Conservation (phyloP, 35 echinoderm and acorn worm species). For the Eucidaris tribuloides region DNA sequence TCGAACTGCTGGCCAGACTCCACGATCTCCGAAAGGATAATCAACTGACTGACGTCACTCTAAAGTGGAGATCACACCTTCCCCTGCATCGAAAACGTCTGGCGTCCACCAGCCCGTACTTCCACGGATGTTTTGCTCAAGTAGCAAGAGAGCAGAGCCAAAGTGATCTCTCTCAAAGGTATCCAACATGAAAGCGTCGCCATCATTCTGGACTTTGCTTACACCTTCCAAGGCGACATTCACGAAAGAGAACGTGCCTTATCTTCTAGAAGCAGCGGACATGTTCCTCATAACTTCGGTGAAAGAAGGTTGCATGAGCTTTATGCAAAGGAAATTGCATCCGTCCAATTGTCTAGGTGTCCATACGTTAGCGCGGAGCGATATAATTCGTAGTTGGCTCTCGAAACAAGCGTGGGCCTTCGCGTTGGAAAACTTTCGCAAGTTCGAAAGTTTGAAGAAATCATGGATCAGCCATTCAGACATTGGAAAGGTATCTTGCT, state of each 20-base stretch:
- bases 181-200: slow-evolving; percentile 40
- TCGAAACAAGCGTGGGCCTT: slow-evolving; percentile 42
- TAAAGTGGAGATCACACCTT: slow-evolving; percentile 22
- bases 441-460: slow-evolving; percentile 51
- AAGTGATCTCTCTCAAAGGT: slow-evolving; percentile 37
- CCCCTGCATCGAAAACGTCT: slow-evolving; percentile 60
- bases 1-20: too few relatives aligned
- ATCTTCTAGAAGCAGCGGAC: slow-evolving; percentile 61
- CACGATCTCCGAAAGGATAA: slow-evolving; percentile 13
- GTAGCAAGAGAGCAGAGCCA: slow-evolving; percentile 55
- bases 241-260: slow-evolving; percentile 49
- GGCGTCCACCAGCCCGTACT: slow-evolving; percentile 57
- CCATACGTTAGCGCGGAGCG: slow-evolving; percentile 45
- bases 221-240: slow-evolving; percentile 33
- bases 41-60: slow-evolving; percentile 43
- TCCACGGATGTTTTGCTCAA: slow-evolving; percentile 61
- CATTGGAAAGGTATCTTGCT: slow-evolving; percentile 43
- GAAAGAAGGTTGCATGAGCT: slow-evolving; percentile 30
- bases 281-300: slow-evolving; percentile 47
- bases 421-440: slow-evolving; percentile 49
- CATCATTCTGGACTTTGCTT: slow-evolving; percentile 59
- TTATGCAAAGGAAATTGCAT: slow-evolving; percentile 28
- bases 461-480: slow-evolving; percentile 25
- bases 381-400: slow-evolving; percentile 45
- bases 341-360: slow-evolving; percentile 64